phyloP scores from a whole-genome alignment of 2,113 vertebrate genomes.

The Morone chrysops region DNA sequence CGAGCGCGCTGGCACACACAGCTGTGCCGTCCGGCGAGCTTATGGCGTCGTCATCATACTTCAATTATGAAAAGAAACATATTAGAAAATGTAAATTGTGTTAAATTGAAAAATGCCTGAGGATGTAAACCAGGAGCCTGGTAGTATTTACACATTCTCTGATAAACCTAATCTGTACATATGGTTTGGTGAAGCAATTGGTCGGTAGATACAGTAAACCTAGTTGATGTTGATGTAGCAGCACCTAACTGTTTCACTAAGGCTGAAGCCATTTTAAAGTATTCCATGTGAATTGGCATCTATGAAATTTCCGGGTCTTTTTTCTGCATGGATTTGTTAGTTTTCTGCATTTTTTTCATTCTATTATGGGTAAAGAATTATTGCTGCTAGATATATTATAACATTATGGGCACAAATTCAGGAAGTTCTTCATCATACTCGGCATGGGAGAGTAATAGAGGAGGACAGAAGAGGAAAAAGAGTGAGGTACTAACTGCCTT shows the following conservation, averaged over 20 bases:
- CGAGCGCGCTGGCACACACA: slow-evolving; percentile 72
- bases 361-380: slow-evolving; percentile 21
- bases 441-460: neutral
- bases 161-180: slow-evolving; percentile 10
- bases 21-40: slow-evolving; percentile 74
- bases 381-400: slow-evolving; percentile 18
- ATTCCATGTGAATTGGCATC: too few species aligned
- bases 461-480: neutral
- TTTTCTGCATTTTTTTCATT: slow-evolving; percentile 31
- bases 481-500: neutral
- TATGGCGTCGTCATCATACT: slow-evolving; percentile 81
- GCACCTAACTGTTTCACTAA: too few species aligned
- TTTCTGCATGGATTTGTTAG: slow-evolving; percentile 4
- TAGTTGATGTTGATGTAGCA: too few species aligned
- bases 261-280: too few species aligned
- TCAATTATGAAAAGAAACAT: slow-evolving; percentile 79
- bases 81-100: slow-evolving; percentile 63
- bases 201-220: neutral
- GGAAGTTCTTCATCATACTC: neutral
- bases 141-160: slow-evolving; percentile 13
- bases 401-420: slow-evolving; percentile 23
- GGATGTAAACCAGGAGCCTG: slow-evolving; percentile 39
- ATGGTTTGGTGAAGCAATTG: neutral
- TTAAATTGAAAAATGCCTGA: slow-evolving; percentile 60
- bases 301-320: neutral